Conservation (phyloP, 2,113 vertebrate species). For the Marcusenius ussheri region DNA sequence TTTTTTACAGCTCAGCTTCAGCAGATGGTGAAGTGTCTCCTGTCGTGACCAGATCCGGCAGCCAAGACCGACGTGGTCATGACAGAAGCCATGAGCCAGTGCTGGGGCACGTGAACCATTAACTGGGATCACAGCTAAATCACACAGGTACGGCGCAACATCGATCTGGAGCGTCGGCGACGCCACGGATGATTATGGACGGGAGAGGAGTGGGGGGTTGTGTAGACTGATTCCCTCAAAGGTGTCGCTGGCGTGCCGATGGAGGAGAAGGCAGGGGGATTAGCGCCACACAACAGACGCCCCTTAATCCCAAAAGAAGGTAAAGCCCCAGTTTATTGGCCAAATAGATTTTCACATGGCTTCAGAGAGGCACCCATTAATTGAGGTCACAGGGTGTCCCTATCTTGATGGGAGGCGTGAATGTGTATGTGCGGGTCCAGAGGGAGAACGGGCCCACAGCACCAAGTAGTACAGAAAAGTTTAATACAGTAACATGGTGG, state of each 20-base stretch:
- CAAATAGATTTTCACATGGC: constrained; percentile 12
- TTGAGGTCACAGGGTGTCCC: background rate
- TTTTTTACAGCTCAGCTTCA: constrained; percentile 4
- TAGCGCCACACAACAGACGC: background rate
- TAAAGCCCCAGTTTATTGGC: constrained; percentile 13
- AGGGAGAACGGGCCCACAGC: background rate
- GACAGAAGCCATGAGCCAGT: background rate
- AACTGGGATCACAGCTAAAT: background rate
- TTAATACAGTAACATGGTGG: background rate
- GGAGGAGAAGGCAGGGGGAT: background rate
- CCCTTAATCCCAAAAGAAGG: constrained; percentile 11
- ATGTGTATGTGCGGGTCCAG: background rate
- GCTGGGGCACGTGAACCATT: background rate
- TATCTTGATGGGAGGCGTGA: background rate
- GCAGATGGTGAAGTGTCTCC: background rate
- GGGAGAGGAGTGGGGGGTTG: background rate
- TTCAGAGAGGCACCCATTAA: background rate
- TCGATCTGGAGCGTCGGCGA: background rate
- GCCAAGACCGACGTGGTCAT: too few species aligned
- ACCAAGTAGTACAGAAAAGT: background rate
- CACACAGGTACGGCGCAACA: background rate
- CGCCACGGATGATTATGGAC: background rate
- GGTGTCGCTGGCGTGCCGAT: background rate
- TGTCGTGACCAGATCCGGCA: background rate
- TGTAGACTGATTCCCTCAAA: constrained; percentile 12